Base-by-base conservation (phyloP, 2,113 vertebrate species). In the Argyrosomus japonicus region DNA sequence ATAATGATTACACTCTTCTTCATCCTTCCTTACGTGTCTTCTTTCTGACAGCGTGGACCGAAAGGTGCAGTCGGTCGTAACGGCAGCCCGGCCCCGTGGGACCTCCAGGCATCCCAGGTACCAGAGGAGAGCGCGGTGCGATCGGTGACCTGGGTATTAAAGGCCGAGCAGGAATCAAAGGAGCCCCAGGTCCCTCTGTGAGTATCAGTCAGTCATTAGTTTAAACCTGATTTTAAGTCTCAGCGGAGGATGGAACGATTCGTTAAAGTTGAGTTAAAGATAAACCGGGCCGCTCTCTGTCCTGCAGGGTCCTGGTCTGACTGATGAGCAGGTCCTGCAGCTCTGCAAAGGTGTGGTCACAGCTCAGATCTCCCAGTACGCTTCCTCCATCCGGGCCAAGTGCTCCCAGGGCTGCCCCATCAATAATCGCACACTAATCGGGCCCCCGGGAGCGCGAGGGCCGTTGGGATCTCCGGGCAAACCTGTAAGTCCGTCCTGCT, bases 321-420 rank as follows among this genome's bases (percentile, higher is more conserved):
- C 90, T 2, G 95, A 96, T 27, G 91, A 95, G 69, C 94, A 96
- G 88, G 90, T 95, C 61, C 91, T 96, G 70, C 92, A 96, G 88
- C 90, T 96, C 68, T 95, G 95, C 82, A 89, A 81, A 57, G 92
- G 93, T 0, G 94, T 94, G 51, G 92, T 96, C 10, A 94, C 90
- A 11, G 92, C 93, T 48, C 91, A 95, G 88, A 83, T 96, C 80
- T 95, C 94, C 47, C 94, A 95, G 84, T 95, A 95, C 47, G 94
- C 94, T 2, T 57, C 92, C 9, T 93, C 95, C 70, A 96, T 96
- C 72, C 65, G 74, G 62, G 89, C 91, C 54, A 95, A 92, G 75
- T 95, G 95, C 73, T 85, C 93, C 40, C 93, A 94, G 64, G 95
- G 94, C 29, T 96, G 95, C 81, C 95, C 96, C 25, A 68, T 93